Conservation (phyloP, 2,113 vertebrate genomes). For the Hyaena hyaena region DNA sequence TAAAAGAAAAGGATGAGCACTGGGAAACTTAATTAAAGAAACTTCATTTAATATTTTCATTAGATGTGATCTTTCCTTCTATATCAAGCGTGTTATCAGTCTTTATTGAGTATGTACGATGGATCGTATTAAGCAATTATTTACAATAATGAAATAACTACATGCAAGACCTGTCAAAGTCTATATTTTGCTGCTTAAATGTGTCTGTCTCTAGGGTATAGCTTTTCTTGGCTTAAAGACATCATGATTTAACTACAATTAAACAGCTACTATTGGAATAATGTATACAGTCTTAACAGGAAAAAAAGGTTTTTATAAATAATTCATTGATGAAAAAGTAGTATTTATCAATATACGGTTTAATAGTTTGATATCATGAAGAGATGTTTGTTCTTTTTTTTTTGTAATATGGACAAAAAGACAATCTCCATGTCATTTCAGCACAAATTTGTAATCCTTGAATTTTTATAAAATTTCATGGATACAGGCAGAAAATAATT, state of each 20-base stretch:
- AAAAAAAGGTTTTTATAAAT: neutral
- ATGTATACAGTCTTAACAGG: neutral
- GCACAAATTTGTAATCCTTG: neutral
- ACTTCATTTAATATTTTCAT: neutral
- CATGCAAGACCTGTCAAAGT: neutral
- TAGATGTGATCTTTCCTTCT: neutral
- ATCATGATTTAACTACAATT: neutral
- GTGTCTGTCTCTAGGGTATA: neutral
- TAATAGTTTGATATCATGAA: neutral
- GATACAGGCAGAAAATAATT: neutral
- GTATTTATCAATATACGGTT: neutral
- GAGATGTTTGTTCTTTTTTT: neutral
- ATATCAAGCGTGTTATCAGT: neutral
- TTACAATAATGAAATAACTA: neutral
- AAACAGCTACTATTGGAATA: neutral
- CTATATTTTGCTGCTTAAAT: neutral
- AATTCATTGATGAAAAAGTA: neutral
- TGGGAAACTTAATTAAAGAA: neutral
- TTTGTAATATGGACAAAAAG: neutral
- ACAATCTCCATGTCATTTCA: neutral
- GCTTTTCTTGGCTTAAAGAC: neutral
- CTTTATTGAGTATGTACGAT: too few relatives aligned
- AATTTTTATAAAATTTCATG: neutral
- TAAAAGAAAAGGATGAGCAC: neutral
- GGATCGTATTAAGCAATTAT: neutral